These are phyloP conservation scores for Harlomillsia oculata DNA, from an alignment of 1,140 invertebrate species.

Conservation along the genomic window DNA sequence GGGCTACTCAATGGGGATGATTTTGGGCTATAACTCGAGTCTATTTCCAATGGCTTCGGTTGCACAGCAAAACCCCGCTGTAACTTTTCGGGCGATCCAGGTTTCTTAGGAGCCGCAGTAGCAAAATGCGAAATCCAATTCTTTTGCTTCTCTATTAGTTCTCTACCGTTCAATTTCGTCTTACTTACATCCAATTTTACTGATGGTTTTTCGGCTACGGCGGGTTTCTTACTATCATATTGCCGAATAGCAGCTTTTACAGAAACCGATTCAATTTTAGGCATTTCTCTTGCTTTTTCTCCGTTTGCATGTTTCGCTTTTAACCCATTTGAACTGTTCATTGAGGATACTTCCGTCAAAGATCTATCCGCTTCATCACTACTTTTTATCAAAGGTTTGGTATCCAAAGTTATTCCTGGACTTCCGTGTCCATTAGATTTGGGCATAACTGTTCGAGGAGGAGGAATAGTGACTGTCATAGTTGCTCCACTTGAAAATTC, in stretches of 20 bases:
- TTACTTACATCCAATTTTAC: background rate
- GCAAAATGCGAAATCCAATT: slow-evolving; percentile 81
- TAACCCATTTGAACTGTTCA: too few species aligned
- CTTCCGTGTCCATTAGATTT: background rate
- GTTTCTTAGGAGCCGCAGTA: slow-evolving; percentile 58
- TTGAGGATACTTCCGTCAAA: too few species aligned
- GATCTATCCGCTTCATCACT: too few species aligned
- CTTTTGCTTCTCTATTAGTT: slow-evolving; percentile 76
- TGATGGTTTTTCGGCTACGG: slow-evolving; percentile 21
- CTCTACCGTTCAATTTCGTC: slow-evolving; percentile 63
- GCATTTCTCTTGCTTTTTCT: background rate
- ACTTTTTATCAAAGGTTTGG: background rate
- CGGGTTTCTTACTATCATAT: slow-evolving; percentile 18
- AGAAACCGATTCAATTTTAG: background rate
- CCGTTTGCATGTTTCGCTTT: background rate
- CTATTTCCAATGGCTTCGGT: slow-evolving; percentile 19
- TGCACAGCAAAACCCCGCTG: slow-evolving; percentile 24
- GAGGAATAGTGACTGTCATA: too few species aligned
- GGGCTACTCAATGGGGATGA: slow-evolving; percentile 15
- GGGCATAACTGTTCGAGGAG: background rate
- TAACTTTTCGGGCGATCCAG: slow-evolving; percentile 40
- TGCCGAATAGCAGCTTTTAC: slow-evolving; percentile 4
- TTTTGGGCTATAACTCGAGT: slow-evolving; percentile 5
- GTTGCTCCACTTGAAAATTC: background rate
- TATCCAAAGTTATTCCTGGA: background rate